phyloP scores from a whole-genome alignment of 2,888 invertebrate genomes.

The Aelia acuminata region DNA sequence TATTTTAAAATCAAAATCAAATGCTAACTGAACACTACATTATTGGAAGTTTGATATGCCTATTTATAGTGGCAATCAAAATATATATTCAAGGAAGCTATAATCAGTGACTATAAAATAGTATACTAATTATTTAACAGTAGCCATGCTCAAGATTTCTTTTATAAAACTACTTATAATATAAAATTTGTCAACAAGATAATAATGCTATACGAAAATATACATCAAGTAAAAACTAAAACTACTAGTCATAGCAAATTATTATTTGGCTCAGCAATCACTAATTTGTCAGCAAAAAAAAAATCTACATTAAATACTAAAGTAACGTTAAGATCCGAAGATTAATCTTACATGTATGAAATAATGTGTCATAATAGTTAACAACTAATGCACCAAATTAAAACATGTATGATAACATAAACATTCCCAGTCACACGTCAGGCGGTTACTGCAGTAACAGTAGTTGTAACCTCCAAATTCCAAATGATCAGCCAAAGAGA shows the following conservation, averaged over 20 bases:
- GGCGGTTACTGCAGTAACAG: conserved; percentile 44
- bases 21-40: background rate
- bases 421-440: background rate
- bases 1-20: background rate
- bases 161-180: background rate
- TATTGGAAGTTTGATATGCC: background rate
- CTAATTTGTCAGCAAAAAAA: background rate
- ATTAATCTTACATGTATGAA: conserved; percentile 22
- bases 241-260: background rate
- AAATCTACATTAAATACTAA: background rate
- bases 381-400: conserved; percentile 22
- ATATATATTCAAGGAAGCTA: background rate
- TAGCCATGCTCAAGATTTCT: background rate
- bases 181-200: background rate
- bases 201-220: background rate
- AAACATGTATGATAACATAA: background rate
- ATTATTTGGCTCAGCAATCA: background rate
- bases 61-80: background rate
- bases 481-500: background rate
- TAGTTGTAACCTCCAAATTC: background rate
- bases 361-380: conserved; percentile 17
- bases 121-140: background rate
- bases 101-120: background rate
- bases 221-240: background rate
- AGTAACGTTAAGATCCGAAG: background rate